A percentile compares a stretch with the other conserved stretches of the same genome.
These are phyloP conservation scores for Drosophila novamexicana DNA, from an alignment of 1,140 invertebrate genomes.

Conservation along the genomic window DNA sequence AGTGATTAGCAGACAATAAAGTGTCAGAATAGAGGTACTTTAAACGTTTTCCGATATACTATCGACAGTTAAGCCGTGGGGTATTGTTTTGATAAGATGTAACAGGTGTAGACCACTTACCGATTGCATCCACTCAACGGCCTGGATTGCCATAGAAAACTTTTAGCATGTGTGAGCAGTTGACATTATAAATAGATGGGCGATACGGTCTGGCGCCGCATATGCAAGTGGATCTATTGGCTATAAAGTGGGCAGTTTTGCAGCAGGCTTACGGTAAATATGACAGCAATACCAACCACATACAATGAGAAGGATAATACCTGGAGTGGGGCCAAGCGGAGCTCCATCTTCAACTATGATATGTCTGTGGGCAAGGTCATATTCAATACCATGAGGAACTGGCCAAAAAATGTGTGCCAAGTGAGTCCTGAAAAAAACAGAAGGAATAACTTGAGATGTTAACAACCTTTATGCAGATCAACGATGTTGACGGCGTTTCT, in stretches of 20 bases:
- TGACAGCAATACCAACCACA: slow-evolving; percentile 58
- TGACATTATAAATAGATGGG: slow-evolving; percentile 55
- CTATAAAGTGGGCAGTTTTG: neutral
- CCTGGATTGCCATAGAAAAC: slow-evolving; percentile 33
- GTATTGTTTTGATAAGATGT: slow-evolving; percentile 48
- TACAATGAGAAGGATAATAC: slow-evolving; percentile 70
- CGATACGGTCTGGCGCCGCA: slow-evolving; percentile 5
- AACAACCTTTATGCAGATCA: slow-evolving; percentile 37
- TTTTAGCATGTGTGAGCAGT: slow-evolving; percentile 11
- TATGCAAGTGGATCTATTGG: slow-evolving; percentile 17
- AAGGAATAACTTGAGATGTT: neutral
- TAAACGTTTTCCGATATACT: neutral
- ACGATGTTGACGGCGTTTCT: slow-evolving; percentile 56
- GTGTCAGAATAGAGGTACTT: slow-evolving; percentile 1
- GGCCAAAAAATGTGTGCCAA: slow-evolving; percentile 68
- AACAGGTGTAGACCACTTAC: slow-evolving; percentile 57
- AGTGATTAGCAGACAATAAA: neutral
- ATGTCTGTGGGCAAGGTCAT: slow-evolving; percentile 61
- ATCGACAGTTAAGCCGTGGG: slow-evolving; percentile 20
- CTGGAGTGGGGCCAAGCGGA: slow-evolving; percentile 66
- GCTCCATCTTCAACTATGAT: slow-evolving; percentile 63
- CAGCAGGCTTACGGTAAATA: slow-evolving; percentile 59
- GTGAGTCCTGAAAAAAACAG: slow-evolving; percentile 22
- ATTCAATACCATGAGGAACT: slow-evolving; percentile 63
- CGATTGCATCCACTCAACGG: slow-evolving; percentile 54